phyloP scores from a whole-genome alignment of 2,113 vertebrate species.

The Perca flavescens region DNA sequence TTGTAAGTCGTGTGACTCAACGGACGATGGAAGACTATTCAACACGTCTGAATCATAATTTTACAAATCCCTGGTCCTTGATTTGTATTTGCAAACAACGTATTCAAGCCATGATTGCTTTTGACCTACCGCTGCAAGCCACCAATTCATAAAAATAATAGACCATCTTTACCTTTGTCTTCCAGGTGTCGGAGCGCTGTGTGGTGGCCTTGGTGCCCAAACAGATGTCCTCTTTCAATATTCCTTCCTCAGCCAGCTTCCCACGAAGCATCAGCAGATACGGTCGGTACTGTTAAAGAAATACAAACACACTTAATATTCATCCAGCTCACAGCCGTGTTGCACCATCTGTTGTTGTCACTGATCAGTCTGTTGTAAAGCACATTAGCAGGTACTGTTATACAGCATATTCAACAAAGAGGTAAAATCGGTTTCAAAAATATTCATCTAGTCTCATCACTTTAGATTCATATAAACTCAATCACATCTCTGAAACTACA shows the following conservation, averaged over 20 bases:
- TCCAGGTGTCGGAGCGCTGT: constrained; percentile 93
- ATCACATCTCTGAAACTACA: neutral
- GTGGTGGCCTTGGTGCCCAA: constrained; percentile 95
- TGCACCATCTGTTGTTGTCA: constrained; percentile 46
- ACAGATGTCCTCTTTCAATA: constrained; percentile 95
- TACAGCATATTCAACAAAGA: constrained; percentile 25
- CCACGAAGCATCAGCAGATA: constrained; percentile 96
- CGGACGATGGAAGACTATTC: neutral
- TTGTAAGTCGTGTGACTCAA: neutral
- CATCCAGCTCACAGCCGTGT: constrained; percentile 14
- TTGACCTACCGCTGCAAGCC: neutral
- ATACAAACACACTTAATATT: constrained; percentile 33
- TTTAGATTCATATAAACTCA: too few relatives aligned
- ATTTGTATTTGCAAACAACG: neutral
- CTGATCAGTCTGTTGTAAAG: constrained; percentile 17
- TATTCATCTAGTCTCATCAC: neutral
- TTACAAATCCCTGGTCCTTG: neutral
- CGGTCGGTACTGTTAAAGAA: constrained; percentile 77
- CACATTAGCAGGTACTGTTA: constrained; percentile 12
- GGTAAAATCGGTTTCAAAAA: neutral
- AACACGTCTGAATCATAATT: constrained; percentile 1
- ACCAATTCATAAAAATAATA: neutral
- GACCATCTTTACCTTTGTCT: constrained; percentile 34
- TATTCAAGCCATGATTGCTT: constrained; percentile 27
- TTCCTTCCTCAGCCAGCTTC: constrained; percentile 93